Percentiles rank a stretch among this genome's conserved stretches.
Conservation (phyloP, 2,113 vertebrate species). For the Charina bottae region DNA sequence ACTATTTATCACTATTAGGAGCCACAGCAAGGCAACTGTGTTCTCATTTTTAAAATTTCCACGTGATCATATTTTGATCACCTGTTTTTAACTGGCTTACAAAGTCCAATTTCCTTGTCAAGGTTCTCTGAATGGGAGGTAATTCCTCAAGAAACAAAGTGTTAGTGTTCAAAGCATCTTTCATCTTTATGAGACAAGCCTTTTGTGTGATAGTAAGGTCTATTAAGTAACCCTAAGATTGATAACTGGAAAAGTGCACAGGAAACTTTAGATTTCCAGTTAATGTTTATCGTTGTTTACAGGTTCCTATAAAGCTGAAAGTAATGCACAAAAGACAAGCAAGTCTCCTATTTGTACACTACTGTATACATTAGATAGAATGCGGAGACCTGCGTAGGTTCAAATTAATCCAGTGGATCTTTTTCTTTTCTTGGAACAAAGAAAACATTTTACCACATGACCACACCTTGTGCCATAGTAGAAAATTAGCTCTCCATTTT, state of each 20-base stretch:
- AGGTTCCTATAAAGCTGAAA: constrained; percentile 40
- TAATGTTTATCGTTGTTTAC: constrained; percentile 42
- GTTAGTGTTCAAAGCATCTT: constrained; percentile 56
- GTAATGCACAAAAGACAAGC: neutral
- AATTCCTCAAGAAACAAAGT: constrained; percentile 61
- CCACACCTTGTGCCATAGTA: neutral
- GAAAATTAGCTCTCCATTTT: neutral
- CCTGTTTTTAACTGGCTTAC: constrained; percentile 59
- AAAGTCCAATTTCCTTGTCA: constrained; percentile 72
- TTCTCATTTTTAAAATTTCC: constrained; percentile 45
- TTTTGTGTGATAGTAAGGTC: constrained; percentile 60
- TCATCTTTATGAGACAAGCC: constrained; percentile 66
- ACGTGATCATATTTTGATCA: constrained; percentile 53
- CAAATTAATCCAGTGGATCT: neutral
- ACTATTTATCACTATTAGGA: constrained; percentile 50
- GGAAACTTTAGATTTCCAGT: constrained; percentile 57
- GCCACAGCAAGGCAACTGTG: constrained; percentile 21
- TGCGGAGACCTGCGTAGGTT: neutral
- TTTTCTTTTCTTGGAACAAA: neutral
- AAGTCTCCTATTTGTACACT: constrained; percentile 16
- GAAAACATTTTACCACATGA: neutral
- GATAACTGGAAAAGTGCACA: constrained; percentile 56
- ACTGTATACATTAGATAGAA: neutral
- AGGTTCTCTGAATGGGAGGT: constrained; percentile 64
- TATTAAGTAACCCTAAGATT: constrained; percentile 69